phyloP scores from a whole-genome alignment of 2,113 vertebrate genomes.

The Vanacampus margaritifer region DNA sequence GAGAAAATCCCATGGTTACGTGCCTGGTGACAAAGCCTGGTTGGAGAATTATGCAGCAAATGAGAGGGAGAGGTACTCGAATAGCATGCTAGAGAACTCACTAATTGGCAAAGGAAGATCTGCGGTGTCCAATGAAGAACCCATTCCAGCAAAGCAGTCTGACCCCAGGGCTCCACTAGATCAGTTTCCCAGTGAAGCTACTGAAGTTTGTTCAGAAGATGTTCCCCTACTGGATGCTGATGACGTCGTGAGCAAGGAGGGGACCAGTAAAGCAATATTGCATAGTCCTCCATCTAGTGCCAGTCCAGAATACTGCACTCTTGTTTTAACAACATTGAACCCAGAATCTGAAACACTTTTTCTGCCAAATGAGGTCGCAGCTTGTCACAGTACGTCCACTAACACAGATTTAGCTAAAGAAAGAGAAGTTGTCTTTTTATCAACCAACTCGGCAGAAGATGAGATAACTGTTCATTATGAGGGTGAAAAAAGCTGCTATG shows the following conservation, averaged over 20 bases:
- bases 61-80: conserved; percentile 74
- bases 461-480: conserved; percentile 9
- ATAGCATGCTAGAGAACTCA: conserved; percentile 35
- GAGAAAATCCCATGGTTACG: conserved; percentile 86
- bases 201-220: conserved; percentile 1
- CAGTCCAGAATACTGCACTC: conserved; percentile 56
- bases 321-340: conserved; percentile 61
- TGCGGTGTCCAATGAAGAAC: conserved; percentile 6
- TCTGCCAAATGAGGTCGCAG: conserved; percentile 15
- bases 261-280: conserved; percentile 11
- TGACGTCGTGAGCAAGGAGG: conserved; percentile 31
- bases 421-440: conserved; percentile 6
- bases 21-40: conserved; percentile 89
- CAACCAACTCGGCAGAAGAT: conserved; percentile 32
- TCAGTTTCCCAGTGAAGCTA: neutral
- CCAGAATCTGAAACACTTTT: conserved; percentile 26
- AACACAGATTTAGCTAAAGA: conserved; percentile 4
- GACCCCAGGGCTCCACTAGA: neutral
- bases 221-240: conserved; percentile 2
- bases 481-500: conserved; percentile 29
- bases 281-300: conserved; percentile 5
- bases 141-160: neutral
- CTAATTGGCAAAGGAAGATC: neutral
- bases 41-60: conserved; percentile 80
- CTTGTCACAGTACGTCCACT: neutral